These are phyloP conservation scores for Ophioninae sp. DNA, from an alignment of 2,888 invertebrate genomes.

Conservation along the genomic window DNA sequence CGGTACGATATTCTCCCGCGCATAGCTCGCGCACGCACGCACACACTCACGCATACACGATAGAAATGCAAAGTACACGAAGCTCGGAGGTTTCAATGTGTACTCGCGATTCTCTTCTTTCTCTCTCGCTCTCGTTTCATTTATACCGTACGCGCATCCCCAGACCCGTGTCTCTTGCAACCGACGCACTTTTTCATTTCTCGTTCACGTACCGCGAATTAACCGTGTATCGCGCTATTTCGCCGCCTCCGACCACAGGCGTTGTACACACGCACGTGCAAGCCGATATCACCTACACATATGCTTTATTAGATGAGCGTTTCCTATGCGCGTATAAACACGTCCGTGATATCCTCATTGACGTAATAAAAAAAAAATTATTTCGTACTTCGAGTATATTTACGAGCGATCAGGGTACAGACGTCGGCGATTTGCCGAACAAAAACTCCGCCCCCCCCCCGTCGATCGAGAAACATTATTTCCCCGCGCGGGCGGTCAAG, in stretches of 20 bases:
- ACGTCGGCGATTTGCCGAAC: not conserved
- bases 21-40: slow-evolving; percentile 47
- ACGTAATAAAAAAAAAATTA: not conserved
- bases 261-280: slow-evolving; percentile 1
- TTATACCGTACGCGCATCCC: slow-evolving; percentile 22
- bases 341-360: not conserved
- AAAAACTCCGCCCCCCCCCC: not conserved
- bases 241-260: slow-evolving; percentile 2
- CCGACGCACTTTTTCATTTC: slow-evolving; percentile 61
- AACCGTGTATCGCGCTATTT: slow-evolving; percentile 41
- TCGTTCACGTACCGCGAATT: slow-evolving; percentile 20
- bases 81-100: slow-evolving; percentile 32
- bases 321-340: not conserved
- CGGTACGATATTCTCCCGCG: slow-evolving; percentile 56
- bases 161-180: slow-evolving; percentile 45
- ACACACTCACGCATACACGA: slow-evolving; percentile 25
- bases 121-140: slow-evolving; percentile 47
- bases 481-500: not conserved
- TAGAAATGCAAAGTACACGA: slow-evolving; percentile 30
- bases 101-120: slow-evolving; percentile 40
- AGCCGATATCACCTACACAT: not conserved
- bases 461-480: not conserved
- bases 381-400: slow-evolving; percentile 25
- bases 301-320: not conserved
- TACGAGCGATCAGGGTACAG: not conserved